Base-by-base conservation (phyloP, 2,797 vertebrate genomes). In the Gambusia yucatana region DNA sequence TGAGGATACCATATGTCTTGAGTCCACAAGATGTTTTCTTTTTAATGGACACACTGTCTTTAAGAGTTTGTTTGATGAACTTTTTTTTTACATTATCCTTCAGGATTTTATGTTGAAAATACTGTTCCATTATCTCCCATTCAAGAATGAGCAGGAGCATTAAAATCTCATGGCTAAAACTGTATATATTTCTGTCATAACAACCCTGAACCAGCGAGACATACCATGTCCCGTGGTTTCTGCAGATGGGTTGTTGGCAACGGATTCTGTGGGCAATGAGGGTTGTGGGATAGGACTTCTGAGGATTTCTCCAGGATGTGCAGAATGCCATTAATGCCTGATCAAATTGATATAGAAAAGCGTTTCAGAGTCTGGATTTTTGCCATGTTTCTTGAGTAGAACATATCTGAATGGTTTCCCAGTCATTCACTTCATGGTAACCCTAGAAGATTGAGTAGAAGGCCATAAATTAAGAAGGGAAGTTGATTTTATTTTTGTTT, bases 1-100 rank as follows among this genome's bases (percentile, higher is more conserved):
- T 33, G 72, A 79, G 65, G 77, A 83, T 46, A 77, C 69, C 88
- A 88, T 85, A 84, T 88, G 79, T 75, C 83, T 65, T 77, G 57
- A 74, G n/a, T 71, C 52, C 43, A 55, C 57, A 52, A 71, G 61
- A 5, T 72, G 65, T 36, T 55, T 79, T 17, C 16, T 33, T 63
- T 72, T 67, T 67, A 79, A 73, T 46, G 48, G 47, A 78, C 67
- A 47, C n/a, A 13, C 13, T 47, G 2, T 57, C 17, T 82, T 57
- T 41, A 57, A 73, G 22, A 52, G 72, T 78, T 73, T 30, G 4
- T 74, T 76, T 73, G 20, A 71, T 10, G 3, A 17, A 20, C 2
- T 75, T 43, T 2, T 3, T 2, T 65, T 77, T 81, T 33, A 67
- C 2, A 6, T 59, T 41, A 9, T 39, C 3, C 20, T 28, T 4